Conservation (phyloP, 2,797 vertebrate genomes). For the Darevskia nairensis region DNA sequence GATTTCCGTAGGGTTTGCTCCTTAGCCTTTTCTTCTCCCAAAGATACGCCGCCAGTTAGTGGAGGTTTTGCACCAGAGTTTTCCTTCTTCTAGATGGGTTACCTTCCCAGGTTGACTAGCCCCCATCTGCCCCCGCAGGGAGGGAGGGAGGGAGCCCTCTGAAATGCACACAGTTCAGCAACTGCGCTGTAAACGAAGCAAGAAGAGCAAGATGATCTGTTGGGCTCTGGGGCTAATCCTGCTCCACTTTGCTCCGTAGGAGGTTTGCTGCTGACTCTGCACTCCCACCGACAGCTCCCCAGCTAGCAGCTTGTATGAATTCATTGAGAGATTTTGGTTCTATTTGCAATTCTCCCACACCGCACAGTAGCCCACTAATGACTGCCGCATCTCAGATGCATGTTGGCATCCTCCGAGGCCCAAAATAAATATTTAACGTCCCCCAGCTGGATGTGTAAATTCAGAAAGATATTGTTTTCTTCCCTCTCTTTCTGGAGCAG, state of each 20-base stretch:
- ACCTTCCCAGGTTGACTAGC: too few relatives aligned
- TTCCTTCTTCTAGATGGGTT: too few relatives aligned
- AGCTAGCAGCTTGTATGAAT: constrained; percentile 1
- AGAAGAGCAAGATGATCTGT: background rate
- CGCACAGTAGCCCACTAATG: constrained; percentile 9
- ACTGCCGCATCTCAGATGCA: constrained; percentile 7
- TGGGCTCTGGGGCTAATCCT: background rate
- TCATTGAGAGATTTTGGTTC: constrained; percentile 18
- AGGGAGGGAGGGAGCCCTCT: background rate
- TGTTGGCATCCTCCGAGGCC: constrained; percentile 29
- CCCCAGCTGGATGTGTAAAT: constrained; percentile 42
- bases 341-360: background rate
- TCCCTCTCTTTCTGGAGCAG: constrained; percentile 20
- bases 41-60: too few relatives aligned
- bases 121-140: too few relatives aligned
- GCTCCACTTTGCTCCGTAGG: background rate
- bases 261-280: constrained; percentile 20
- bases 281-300: background rate
- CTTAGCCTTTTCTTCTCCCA: too few relatives aligned
- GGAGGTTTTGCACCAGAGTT: too few relatives aligned
- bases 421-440: constrained; percentile 47
- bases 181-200: background rate
- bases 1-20: too few relatives aligned
- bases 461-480: constrained; percentile 32
- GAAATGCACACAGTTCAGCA: background rate